A percentile compares a stretch with the other conserved stretches of the same genome.
Conservation (phyloP, 2,888 invertebrate genomes). For the Hydriomena furcata region DNA sequence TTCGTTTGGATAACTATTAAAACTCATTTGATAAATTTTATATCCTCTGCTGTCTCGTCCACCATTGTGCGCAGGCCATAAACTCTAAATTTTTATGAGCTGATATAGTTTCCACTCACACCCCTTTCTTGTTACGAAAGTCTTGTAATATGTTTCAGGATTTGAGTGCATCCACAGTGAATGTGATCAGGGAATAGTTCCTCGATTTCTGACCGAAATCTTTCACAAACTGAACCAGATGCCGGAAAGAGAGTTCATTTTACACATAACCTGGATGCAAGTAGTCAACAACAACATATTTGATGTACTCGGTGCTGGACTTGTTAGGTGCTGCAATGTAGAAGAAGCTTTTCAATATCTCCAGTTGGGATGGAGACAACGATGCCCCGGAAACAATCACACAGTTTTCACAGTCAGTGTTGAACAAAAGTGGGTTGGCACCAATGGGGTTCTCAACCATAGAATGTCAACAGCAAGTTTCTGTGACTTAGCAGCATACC, state of each 20-base stretch:
- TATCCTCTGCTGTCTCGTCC: no score
- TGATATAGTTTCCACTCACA: no score
- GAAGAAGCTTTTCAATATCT: constrained; percentile 88
- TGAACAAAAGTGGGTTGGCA: constrained; percentile 88
- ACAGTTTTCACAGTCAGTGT: constrained; percentile 88
- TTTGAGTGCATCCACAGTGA: constrained; percentile 84
- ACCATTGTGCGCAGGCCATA: no score
- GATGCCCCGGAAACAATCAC: constrained; percentile 84
- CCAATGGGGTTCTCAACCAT: constrained; percentile 87
- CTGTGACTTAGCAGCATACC: constrained; percentile 85
- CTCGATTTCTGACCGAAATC: constrained; percentile 88
- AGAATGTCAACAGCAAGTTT: constrained; percentile 89
- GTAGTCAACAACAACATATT: constrained; percentile 86
- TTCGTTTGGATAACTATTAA: no score
- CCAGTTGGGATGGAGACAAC: constrained; percentile 85
- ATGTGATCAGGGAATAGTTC: constrained; percentile 88
- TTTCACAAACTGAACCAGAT: constrained; percentile 86
- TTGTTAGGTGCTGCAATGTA: constrained; percentile 85
- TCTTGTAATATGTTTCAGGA: constrained; percentile 51
- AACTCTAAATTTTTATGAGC: no score
- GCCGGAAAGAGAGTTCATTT: constrained; percentile 85
- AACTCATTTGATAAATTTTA: no score
- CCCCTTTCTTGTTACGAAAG: neutral
- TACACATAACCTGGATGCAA: constrained; percentile 89
- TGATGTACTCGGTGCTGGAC: constrained; percentile 83